A percentile compares a stretch with the other conserved stretches of the same genome.
phyloP scores from a whole-genome alignment of 2,888 invertebrate species.

The Acanthoscelides obtectus region DNA sequence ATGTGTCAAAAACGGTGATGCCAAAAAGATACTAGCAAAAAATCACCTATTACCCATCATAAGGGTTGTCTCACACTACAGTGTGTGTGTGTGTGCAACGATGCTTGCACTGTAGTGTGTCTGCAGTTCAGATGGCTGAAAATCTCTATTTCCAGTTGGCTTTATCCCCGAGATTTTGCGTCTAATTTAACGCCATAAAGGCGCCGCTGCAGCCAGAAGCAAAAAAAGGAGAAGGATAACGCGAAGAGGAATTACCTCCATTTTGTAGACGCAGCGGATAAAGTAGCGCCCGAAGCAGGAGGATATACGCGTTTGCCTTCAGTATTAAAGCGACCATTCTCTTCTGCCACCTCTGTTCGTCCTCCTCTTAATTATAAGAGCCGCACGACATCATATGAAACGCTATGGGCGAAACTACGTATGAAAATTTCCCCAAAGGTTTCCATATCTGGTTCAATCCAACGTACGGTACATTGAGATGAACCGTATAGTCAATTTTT shows the following conservation, averaged over 20 bases:
- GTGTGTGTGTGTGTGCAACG: not conserved
- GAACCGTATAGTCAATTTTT: no score
- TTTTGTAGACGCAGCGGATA: not conserved
- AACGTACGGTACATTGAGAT: no score
- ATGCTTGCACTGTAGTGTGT: not conserved
- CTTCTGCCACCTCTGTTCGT: not conserved
- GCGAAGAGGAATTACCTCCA: not conserved
- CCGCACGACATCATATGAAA: no score
- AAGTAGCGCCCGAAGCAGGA: no score
- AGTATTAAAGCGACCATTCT: not conserved
- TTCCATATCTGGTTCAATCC: no score
- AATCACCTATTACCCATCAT: no score
- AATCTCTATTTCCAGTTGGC: not conserved
- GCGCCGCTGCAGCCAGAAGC: not conserved
- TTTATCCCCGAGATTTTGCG: not conserved
- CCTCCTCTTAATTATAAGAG: not conserved
- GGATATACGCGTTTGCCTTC: not conserved
- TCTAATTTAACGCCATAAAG: not conserved
- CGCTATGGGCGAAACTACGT: no score
- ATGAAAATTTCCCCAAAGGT: no score
- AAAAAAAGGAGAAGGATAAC: not conserved
- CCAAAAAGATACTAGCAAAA: no score
- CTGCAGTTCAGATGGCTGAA: not conserved
- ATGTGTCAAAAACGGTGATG: not conserved
- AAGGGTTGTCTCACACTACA: not conserved